Base-by-base conservation (phyloP, 2,888 invertebrate genomes). In the Lordiphosa fenestrarum region DNA sequence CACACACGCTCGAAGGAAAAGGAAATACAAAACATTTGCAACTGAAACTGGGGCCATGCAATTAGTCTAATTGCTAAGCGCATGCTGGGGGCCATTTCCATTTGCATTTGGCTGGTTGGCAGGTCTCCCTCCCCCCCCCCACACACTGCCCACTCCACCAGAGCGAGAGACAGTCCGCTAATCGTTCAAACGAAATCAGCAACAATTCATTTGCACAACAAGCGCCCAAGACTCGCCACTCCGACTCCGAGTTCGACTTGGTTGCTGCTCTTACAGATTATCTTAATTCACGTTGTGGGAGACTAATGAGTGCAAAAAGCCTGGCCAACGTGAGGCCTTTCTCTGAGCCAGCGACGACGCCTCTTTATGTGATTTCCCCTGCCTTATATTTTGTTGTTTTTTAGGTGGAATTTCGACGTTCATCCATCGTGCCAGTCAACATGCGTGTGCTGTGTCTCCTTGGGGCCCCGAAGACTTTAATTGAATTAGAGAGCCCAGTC, bases 281-380 rank as follows among this genome's bases (percentile, higher is more conserved):
- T 88, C 88, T 88, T 88, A 88, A 88, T 88, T 87, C 89, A 88
- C 88, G 88, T 88, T 88, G 88, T 88, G 89, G 89, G 89, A 88
- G 88, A 88, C 88, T 88, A 88, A 88, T 88, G 88, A 88, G 88
- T 87, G 85, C 82, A 84, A 81, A 84, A 37, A 21, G 13, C 35
- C 25, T 33, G 19, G 38, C 50, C 50, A 44, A 53, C 68, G 54
- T 59, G 61, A 60, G 44, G 66, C 62, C 62, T 63, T 63, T 66
- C 66, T 67, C 66, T 53, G 59, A 40, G 38, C 37, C 9, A 10
- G 6, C 52, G 13, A 23, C 33, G 13, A 42, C 37, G 44, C 33
- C 44, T 44, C 30, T 25, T 21, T 25, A 3, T n/a, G 10, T 38
- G 9, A 30, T 12, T 5, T 21, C 6, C 10, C n/a, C 30, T 10